Evolutionary conservation across 35 echinoderm and acorn worm genomes (phyloP), one percentile per base, ranked within the genome.

Genomic region (Ophiothrix spiculata): DNA sequence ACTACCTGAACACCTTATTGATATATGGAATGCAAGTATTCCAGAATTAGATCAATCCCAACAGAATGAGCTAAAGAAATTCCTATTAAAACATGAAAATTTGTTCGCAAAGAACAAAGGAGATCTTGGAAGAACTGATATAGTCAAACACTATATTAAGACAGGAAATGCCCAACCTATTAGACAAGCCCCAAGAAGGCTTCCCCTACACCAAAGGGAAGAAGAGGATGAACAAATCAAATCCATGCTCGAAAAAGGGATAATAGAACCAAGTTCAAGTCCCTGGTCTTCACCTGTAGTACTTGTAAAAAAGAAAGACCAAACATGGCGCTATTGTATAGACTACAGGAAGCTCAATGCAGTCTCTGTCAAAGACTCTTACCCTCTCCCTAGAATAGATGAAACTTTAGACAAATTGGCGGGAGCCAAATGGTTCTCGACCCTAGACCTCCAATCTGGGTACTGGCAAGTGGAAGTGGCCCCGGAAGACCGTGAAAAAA

Each of bases 281-380:
- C 89, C 89, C 23, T 91, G 89, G 89, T n/a, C n/a, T 46, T 64
- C 77, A 36, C 90, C 90, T 19, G 56, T 91, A 35, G 89, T 91
- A 1, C 29, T 91, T 19, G 80, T 90, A 1, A 83, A 46, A 56
- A 91, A 87, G 84, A 91, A 85, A 29, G 89, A 91, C 78, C 69
- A 40, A 25, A 78, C 74, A 1, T 39, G 25, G 41, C 31, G 89
- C 0, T 91, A 78, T 64, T 91, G 89, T 40, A 46, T 91, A 2
- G 82, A 85, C 39, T 91, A 91, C 76, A 32, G 81, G 28, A 36
- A 79, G 36, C 38, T 79, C 36, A 69, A 84, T 84, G 35, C 45
- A 11, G 45, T 54, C 45, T 54, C 45, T 21, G 45, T 54, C 21
- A 54, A 54, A 54, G 45, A 54, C 21, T 54, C 45, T 54, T 54